phyloP scores from a whole-genome alignment of 2,888 invertebrate genomes.

The Mythimna lalbum region DNA sequence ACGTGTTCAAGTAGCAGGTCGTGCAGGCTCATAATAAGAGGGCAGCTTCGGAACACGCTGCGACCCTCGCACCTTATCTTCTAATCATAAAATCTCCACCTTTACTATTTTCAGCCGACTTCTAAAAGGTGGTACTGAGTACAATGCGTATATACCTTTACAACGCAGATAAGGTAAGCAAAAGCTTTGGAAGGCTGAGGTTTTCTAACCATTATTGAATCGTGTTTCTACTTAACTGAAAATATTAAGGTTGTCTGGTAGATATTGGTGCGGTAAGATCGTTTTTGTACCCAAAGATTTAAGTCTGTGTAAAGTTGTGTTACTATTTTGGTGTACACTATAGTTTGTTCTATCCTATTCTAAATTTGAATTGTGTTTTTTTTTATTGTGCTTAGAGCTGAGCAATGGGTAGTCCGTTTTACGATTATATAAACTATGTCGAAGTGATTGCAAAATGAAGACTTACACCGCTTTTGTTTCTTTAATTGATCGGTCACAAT shows the following conservation, averaged over 20 bases:
- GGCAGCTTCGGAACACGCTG: constrained; percentile 71
- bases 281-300: too few species aligned
- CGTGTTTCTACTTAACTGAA: neutral
- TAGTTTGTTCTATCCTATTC: too few species aligned
- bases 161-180: neutral
- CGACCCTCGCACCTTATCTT: constrained; percentile 78
- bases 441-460: neutral
- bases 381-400: neutral
- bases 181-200: neutral
- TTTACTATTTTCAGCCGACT: constrained; percentile 63
- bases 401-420: neutral
- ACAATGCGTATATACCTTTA: constrained; percentile 11
- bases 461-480: neutral
- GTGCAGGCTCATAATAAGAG: constrained; percentile 88
- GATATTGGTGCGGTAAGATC: too few species aligned
- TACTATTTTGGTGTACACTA: too few species aligned
- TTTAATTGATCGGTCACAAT: neutral
- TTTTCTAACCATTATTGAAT: constrained; percentile 3
- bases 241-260: neutral
- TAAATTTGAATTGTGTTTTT: neutral
- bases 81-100: constrained; percentile 76
- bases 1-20: constrained; percentile 87
- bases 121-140: constrained; percentile 36
- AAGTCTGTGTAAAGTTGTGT: too few species aligned
- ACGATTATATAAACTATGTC: too few species aligned